Percentiles rank a stretch among this genome's conserved stretches.
Conservation (phyloP, 2,888 invertebrate species). For the Drosophila rubida region DNA sequence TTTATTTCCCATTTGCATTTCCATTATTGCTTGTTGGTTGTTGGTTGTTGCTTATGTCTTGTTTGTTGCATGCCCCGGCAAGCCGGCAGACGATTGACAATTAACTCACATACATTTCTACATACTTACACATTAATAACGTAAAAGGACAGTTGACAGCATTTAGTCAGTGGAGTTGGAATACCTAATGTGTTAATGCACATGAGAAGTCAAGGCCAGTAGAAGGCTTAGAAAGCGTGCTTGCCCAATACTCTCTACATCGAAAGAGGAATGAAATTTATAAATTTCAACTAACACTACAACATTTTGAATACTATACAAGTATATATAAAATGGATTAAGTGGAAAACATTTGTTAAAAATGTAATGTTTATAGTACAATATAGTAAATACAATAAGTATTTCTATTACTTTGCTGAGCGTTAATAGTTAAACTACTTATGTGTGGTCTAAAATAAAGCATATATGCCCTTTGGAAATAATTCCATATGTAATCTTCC, state of each 20-base stretch:
- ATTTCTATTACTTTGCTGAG: too few species aligned
- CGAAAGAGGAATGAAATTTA: background rate
- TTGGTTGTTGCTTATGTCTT: conserved; percentile 28
- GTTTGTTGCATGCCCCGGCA: conserved; percentile 51
- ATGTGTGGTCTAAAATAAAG: too few species aligned
- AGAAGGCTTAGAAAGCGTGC: background rate
- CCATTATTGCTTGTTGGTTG: conserved; percentile 11
- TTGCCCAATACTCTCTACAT: background rate
- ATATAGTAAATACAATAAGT: too few species aligned
- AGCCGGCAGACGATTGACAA: conserved; percentile 61
- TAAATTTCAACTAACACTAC: background rate
- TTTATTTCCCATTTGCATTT: conserved; percentile 42
- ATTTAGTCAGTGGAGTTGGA: conserved; percentile 29
- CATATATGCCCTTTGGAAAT: background rate
- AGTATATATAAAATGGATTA: too few species aligned
- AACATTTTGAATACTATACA: background rate
- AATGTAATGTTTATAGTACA: too few species aligned
- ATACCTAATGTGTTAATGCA: conserved; percentile 47
- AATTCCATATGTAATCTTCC: background rate
- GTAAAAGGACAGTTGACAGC: conserved; percentile 40
- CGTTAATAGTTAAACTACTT: too few species aligned
- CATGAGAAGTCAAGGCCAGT: conserved; percentile 45
- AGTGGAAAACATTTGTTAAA: too few species aligned
- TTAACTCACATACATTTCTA: conserved; percentile 51
- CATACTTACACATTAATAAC: conserved; percentile 25